Percentiles rank a stretch among this genome's conserved stretches.
phyloP scores from a whole-genome alignment of 2,113 vertebrate species.

The Ammodytes marinus region DNA sequence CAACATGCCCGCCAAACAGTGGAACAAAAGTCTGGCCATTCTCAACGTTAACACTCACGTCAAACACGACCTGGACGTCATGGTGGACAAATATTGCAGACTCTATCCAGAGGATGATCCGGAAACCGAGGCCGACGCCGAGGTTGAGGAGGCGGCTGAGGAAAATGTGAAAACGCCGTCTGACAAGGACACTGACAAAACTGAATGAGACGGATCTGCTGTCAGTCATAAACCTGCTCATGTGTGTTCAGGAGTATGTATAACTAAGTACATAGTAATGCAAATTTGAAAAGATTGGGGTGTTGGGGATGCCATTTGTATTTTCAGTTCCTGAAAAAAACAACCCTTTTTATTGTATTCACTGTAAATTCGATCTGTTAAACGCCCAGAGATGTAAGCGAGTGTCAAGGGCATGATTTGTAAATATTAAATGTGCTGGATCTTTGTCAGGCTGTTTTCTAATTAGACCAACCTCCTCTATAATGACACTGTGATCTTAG shows the following conservation, averaged over 20 bases:
- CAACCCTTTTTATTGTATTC: not conserved
- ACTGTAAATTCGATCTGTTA: not conserved
- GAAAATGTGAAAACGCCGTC: not conserved
- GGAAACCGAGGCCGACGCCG: conserved; percentile 50
- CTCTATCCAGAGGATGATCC: conserved; percentile 87
- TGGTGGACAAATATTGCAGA: conserved; percentile 95
- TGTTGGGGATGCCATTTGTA: not conserved
- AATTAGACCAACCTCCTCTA: not conserved
- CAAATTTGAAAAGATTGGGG: not conserved
- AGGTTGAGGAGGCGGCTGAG: conserved; percentile 15
- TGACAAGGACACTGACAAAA: not conserved
- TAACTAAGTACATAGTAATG: not conserved
- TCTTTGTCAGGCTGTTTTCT: not conserved
- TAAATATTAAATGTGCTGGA: not conserved
- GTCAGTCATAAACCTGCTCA: not conserved
- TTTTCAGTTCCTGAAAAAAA: not conserved
- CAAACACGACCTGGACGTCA: conserved; percentile 93
- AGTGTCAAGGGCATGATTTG: not conserved
- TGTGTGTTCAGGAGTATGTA: not conserved
- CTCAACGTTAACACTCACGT: conserved; percentile 91
- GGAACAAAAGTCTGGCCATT: conserved; percentile 90
- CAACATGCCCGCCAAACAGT: conserved; percentile 84
- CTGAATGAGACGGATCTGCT: not conserved
- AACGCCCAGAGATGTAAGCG: not conserved
- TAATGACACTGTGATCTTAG: not conserved